phyloP scores from a whole-genome alignment of 64 coral and sea anemone species.

The Astreopora myriophthalma region DNA sequence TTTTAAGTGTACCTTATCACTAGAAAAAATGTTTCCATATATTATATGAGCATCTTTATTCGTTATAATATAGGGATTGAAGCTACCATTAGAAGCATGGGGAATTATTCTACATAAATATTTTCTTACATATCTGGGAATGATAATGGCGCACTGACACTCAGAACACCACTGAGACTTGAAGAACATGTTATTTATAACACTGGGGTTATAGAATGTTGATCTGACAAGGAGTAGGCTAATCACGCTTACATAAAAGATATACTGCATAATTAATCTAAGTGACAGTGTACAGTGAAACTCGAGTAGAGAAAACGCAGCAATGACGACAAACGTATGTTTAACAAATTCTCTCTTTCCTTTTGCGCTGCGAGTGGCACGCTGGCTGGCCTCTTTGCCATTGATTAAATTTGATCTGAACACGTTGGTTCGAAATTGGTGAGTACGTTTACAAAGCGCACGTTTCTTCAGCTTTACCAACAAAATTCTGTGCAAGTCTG shows the following conservation, averaged over 20 bases:
- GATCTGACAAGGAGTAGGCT: background rate
- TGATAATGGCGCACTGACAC: background rate
- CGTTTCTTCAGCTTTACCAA: too few relatives aligned
- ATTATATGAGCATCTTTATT: constrained; percentile 53
- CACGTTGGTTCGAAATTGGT: too few relatives aligned
- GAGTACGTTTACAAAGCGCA: too few relatives aligned
- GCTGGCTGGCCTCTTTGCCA: too few relatives aligned
- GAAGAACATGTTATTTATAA: background rate
- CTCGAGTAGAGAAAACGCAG: too few relatives aligned
- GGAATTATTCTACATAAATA: constrained; percentile 39
- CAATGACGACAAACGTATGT: too few relatives aligned
- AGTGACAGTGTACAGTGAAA: too few relatives aligned
- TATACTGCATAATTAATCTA: too few relatives aligned
- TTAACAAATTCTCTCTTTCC: too few relatives aligned
- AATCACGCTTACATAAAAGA: background rate
- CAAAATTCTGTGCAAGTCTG: too few relatives aligned
- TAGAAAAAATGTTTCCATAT: constrained; percentile 27
- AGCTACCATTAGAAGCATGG: constrained; percentile 18
- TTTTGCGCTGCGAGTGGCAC: too few relatives aligned
- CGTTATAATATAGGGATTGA: background rate
- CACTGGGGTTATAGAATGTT: background rate
- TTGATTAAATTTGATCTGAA: too few relatives aligned
- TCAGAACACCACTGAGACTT: background rate
- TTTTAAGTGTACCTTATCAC: background rate
- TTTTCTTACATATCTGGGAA: background rate